A percentile compares a stretch with the other conserved stretches of the same genome.
Evolutionary conservation across 92 coral and sea anemone species (phyloP).

Genomic region (Heliopora coerulea): DNA sequence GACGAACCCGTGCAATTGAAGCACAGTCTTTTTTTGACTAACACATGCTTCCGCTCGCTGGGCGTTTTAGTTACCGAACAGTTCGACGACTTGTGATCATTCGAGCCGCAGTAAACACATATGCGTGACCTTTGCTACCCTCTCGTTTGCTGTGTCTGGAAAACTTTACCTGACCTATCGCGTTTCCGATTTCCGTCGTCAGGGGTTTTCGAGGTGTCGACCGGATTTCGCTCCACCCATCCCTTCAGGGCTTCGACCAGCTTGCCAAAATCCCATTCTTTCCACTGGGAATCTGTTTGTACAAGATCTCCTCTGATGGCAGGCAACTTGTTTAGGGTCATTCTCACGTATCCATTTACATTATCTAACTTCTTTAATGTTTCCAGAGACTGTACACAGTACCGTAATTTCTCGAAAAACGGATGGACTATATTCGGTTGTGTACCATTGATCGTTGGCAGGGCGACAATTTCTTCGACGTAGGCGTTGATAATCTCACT

Average conservation of each 20-base stretch:
- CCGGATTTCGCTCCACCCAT: slow-evolving; percentile 11
- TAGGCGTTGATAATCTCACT: not conserved
- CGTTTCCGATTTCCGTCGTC: not conserved
- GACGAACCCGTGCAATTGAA: slow-evolving; percentile 14
- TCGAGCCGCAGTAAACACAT: slow-evolving; percentile 4
- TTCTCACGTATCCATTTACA: slow-evolving; percentile 41
- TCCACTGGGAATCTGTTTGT: slow-evolving; percentile 35
- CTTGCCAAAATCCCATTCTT: not conserved
- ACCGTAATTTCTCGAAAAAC: slow-evolving; percentile 1
- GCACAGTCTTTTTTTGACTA: slow-evolving; percentile 16
- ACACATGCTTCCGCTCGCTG: not conserved
- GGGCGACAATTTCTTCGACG: not conserved
- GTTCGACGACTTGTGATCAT: not conserved
- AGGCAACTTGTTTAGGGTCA: slow-evolving; percentile 35
- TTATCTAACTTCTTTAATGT: not conserved
- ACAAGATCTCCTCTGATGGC: slow-evolving; percentile 54
- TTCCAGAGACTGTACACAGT: not conserved
- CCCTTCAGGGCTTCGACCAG: not conserved
- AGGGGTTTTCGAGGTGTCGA: not conserved
- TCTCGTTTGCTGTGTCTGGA: not conserved
- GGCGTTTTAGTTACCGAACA: not conserved
- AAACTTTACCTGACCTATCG: not conserved
- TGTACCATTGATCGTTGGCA: not conserved
- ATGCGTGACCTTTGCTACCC: not conserved
- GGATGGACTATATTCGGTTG: not conserved